Evolutionary conservation across 2,888 invertebrate genomes (phyloP).

Genomic region (Furcula furcula): DNA sequence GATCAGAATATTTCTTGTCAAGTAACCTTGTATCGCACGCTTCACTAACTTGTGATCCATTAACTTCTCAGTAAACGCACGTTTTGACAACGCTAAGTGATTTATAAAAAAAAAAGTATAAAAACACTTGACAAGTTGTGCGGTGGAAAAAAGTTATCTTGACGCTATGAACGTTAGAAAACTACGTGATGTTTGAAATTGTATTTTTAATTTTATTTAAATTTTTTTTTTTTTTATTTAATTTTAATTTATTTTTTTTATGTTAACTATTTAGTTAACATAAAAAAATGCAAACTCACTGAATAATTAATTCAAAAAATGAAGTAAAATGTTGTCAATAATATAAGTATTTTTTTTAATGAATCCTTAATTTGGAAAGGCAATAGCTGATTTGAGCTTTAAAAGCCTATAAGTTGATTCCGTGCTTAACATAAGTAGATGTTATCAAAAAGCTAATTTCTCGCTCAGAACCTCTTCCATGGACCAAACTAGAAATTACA

Average conservation of each 20-base stretch:
- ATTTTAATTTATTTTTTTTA: too few species aligned
- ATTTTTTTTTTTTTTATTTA: too few species aligned
- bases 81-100: slow-evolving; percentile 7
- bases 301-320: too few species aligned
- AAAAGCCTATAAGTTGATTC: too few species aligned
- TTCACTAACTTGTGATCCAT: slow-evolving; percentile 60
- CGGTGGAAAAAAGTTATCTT: slow-evolving; percentile 10
- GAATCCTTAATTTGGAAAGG: too few species aligned
- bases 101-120: slow-evolving; percentile 10
- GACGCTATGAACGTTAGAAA: background rate
- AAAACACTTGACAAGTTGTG: slow-evolving; percentile 12
- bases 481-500: slow-evolving; percentile 61
- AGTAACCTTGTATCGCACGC: slow-evolving; percentile 63
- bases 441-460: slow-evolving; percentile 60
- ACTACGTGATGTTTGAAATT: background rate
- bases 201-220: too few species aligned
- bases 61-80: slow-evolving; percentile 31
- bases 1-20: slow-evolving; percentile 44
- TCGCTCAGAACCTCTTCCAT: slow-evolving; percentile 55
- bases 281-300: too few species aligned
- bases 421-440: slow-evolving; percentile 27
- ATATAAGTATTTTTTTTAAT: too few species aligned
- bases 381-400: too few species aligned
- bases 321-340: too few species aligned
- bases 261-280: too few species aligned